Conservation (phyloP, 92 coral and sea anemone species). For the Nematostella vectensis region DNA sequence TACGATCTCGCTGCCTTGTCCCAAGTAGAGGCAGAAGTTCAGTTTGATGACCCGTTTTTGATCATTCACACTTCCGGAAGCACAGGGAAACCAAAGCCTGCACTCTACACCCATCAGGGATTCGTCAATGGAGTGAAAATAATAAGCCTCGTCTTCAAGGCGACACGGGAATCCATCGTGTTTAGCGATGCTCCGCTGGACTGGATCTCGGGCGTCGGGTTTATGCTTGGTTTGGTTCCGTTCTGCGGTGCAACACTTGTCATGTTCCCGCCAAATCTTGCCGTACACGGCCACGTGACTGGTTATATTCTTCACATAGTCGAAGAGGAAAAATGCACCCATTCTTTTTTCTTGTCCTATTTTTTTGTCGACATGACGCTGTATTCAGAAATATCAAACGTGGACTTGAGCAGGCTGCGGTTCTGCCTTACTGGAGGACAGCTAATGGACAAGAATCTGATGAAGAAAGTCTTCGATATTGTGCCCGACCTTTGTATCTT, state of each 20-base stretch:
- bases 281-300: background rate
- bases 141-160: background rate
- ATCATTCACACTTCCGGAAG: constrained; percentile 9
- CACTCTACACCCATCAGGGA: constrained; percentile 1
- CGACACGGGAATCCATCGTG: background rate
- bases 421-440: constrained; percentile 6
- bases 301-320: background rate
- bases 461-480: constrained; percentile 3
- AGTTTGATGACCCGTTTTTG: constrained; percentile 7
- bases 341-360: background rate
- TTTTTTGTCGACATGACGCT: background rate
- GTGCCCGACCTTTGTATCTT: background rate
- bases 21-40: constrained; percentile 1
- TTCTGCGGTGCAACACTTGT: background rate
- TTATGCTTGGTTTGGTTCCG: background rate
- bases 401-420: background rate
- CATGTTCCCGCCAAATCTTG: constrained; percentile 1
- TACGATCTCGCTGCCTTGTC: background rate
- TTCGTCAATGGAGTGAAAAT: constrained; percentile 1
- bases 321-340: constrained; percentile 7
- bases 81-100: constrained; percentile 3
- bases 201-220: background rate
- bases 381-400: background rate
- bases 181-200: constrained; percentile 6
- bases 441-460: background rate